Percentiles rank a stretch among this genome's conserved stretches.
Evolutionary conservation across 2,113 vertebrate genomes (phyloP).

Genomic region (Amazona guildingii): DNA sequence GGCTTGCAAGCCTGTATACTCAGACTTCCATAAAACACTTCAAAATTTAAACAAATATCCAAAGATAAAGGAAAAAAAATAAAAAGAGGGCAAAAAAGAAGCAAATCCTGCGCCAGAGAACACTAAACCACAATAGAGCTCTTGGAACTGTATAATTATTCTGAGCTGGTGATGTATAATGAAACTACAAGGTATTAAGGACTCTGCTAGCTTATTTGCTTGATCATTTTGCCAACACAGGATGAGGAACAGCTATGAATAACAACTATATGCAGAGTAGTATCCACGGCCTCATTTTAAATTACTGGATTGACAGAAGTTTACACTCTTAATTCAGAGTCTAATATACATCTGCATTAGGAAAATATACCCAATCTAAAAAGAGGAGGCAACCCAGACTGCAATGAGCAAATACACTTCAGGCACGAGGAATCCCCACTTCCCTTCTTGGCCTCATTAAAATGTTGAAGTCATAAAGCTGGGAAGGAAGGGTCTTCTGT

Average conservation of each 20-base stretch:
- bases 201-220: background rate
- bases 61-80: background rate
- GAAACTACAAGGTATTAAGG: background rate
- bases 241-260: background rate
- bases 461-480: background rate
- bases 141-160: background rate
- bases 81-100: background rate
- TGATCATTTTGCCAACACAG: background rate
- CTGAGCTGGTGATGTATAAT: background rate
- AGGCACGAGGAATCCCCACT: background rate
- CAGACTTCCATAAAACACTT: background rate
- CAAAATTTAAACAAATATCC: background rate
- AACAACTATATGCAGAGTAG: background rate
- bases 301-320: background rate
- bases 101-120: background rate
- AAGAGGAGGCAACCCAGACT: background rate
- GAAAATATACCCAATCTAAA: background rate
- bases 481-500: background rate
- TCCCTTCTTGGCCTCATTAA: background rate
- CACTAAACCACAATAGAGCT: background rate
- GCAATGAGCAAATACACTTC: background rate
- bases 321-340: background rate
- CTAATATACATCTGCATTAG: background rate
- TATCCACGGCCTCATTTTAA: background rate
- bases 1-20: background rate